Evolutionary conservation across 1,140 invertebrate species (phyloP), one percentile per base, ranked within the genome.

Genomic region (Metopolophium dirhodum): DNA sequence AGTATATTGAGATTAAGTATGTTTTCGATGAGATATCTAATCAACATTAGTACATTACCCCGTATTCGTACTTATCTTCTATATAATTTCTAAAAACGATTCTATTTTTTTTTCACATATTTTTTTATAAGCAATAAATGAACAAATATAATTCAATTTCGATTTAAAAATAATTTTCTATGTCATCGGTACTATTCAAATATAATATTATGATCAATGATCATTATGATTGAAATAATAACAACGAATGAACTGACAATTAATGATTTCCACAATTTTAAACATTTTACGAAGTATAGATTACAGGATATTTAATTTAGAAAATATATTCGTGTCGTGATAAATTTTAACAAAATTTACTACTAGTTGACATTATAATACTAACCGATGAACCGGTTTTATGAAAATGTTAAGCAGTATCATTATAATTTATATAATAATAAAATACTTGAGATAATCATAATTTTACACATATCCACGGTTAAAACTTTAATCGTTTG

Each of bases 361-460:
- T 90, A 68, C 54, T 45, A 90, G 89, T 90, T 90, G 89, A 90
- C 89, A 90, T 90, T 90, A 68, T 45, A 90, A 61, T 35, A 35
- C 89, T 45, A 68, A 90, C 68, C 54, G 57, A 45, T 20, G 26
- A 90, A 90, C 89, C 89, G 89, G 89, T 90, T 90, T 30, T 68
- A 47, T 68, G 41, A n/a, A 90, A 90, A 90, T 68, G 54, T 90
- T 68, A 45, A 90, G 26, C 57, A 9, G 37, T 45, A 26, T 37
- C 37, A 57, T 37, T 57, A 89, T 89, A 37, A 23, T 61, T 22
- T n/a, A 49, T 51, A 54, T 41, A 26, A 35, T 88, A 88, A 51
- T 54, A 51, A 20, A 49, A 51, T 49, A 35, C n/a, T 41, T 37
- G n/a, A 86, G 30, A 30, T 86, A 86, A n/a, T 86, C 41, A 47